Percentiles rank a stretch among this genome's conserved stretches.
Conservation (phyloP, 2,113 vertebrate genomes). For the Aviceda subcristata region DNA sequence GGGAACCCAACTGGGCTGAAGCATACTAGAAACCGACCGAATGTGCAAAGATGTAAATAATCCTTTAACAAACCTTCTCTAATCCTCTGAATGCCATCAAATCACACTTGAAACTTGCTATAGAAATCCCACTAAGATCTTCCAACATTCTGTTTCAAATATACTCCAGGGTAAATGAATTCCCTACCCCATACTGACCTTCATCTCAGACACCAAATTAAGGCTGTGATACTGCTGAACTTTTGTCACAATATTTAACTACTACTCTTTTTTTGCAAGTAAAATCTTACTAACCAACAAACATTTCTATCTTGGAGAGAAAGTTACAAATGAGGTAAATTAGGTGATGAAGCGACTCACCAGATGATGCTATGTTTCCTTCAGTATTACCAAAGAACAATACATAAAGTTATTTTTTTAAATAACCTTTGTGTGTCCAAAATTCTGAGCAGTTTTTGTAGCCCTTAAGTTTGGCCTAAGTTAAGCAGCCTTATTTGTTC, state of each 20-base stretch:
- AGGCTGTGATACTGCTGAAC: background rate
- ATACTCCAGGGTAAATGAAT: background rate
- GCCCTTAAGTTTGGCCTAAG: background rate
- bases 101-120: background rate
- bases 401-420: background rate
- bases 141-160: background rate
- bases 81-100: background rate
- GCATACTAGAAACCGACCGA: background rate
- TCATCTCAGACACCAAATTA: background rate
- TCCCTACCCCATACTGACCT: background rate
- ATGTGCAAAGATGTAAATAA: background rate
- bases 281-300: background rate
- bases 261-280: background rate
- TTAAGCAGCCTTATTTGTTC: background rate
- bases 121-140: background rate
- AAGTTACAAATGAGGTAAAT: background rate
- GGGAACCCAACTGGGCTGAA: background rate
- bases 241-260: background rate
- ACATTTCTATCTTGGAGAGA: background rate
- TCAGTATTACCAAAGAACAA: background rate
- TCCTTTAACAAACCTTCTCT: background rate
- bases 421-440: background rate
- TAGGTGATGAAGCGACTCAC: background rate
- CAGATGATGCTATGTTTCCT: background rate
- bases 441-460: background rate